Evolutionary conservation across 2,888 invertebrate species (phyloP), one percentile per base, ranked within the genome.

Genomic region (Saturnia japonica): DNA sequence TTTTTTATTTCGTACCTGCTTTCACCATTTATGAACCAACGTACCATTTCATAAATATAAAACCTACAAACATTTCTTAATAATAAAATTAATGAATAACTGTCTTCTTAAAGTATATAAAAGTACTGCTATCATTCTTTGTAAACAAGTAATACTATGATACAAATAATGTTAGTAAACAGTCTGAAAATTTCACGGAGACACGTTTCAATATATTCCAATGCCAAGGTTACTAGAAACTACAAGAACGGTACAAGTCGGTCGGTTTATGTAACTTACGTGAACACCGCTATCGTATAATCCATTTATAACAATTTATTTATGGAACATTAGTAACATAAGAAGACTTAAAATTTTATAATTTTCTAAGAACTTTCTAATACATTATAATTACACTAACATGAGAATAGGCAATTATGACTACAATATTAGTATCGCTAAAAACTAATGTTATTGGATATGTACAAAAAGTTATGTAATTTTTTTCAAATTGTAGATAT

Each of bases 161-260:
- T 25, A 9, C 25, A 57, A 12, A 25, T 25, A 25, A 25, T 25
- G 25, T 25, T 11, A 25, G 2, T 25, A 57, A 60, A 60, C 19
- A 28, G 14, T 1, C 57, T 60, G 57, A 60, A 60, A 60, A 60
- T 28, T 12, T 25, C 12, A 60, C 28, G 25, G 4, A 60, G 14
- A 28, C 25, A 60, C 25, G 28, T 28, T 14, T 60, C 57, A 60
- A 60, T 22, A 22, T 7, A 54, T 22, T n/a, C 12, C 57, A 60
- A 60, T 25, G 57, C 57, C 57, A 60, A 28, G 57, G 57, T 60
- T 60, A 60, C 57, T 60, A 60, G 14, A 60, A 60, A 60, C 57
- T 28, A 28, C 57, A 60, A 60, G 28, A 12, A 4, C 25, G 0
- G 25, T 14, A 25, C 57, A 14, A 12, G 25, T 12, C 25, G 12